Base-by-base conservation (phyloP, 2,113 vertebrate species). In the Psilopsiagon aymara region DNA sequence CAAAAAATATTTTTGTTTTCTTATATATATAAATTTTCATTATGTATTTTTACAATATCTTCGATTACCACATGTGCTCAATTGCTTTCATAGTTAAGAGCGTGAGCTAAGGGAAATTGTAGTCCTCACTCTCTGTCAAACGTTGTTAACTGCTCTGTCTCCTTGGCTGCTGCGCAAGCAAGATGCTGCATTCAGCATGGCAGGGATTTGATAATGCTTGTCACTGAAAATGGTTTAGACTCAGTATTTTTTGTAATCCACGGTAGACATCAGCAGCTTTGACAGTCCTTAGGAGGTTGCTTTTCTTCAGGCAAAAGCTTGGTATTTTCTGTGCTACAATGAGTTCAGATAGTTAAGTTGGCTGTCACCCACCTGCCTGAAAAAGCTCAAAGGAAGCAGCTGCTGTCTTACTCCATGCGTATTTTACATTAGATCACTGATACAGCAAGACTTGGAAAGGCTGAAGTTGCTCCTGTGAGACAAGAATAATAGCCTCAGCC, bases 191-290 rank as follows among this genome's bases (percentile, higher is more conserved):
- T 67, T 62, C 31, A 67, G 37, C 13, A 6, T 2, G 6, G 27
- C 14, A 15, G 31, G 14, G 33, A 39, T 68, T 62, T 57, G 37
- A 27, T 51, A 31, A 51, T 41, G 49, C 20, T 81, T 57, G 25
- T 9, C 51, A 31, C 33, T 73, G 60, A 49, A 55, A 80, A 35
- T 37, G 10, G 29, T 13, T 57, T 76, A 57, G 11, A 44, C 24
- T 60, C 0, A 0, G n/a, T 6, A 2, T 52, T 80, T 88, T 73
- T 73, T 1, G 0, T 73, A 55, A 88, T 46, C 27, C 82, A 41
- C 59, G 41, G 28, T 28, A 66, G 33, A 66, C 33, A 23, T 66
- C 82, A 37, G 33, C 19, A 75, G 33, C 29, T 67, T n/a, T 85
- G 62, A 12, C 31, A 85, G 71, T 6, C 23, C n/a, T 71, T 57